phyloP scores from a whole-genome alignment of 2,797 vertebrate species.

The Lepus townsendii region DNA sequence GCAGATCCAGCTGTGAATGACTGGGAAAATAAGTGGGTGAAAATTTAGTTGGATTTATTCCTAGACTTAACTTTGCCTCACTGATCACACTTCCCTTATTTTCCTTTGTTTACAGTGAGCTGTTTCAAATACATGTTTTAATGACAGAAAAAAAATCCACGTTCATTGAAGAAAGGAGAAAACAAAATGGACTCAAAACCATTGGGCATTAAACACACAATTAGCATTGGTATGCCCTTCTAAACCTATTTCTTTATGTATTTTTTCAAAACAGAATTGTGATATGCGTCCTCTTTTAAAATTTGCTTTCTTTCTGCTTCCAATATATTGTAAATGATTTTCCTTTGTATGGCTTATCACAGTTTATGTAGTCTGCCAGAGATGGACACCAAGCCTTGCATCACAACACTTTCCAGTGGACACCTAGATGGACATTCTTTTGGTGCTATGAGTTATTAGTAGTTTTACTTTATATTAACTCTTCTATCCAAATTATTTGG shows the following conservation, averaged over 20 bases:
- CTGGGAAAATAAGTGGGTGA: background rate
- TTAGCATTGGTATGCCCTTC: background rate
- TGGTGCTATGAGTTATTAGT: background rate
- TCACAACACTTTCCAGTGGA: background rate
- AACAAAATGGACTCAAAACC: background rate
- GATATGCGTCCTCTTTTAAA: background rate
- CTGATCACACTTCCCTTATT: background rate
- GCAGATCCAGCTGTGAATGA: background rate
- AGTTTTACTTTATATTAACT: background rate
- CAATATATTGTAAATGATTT: background rate
- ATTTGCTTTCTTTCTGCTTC: background rate
- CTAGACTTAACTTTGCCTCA: background rate
- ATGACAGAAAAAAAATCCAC: background rate
- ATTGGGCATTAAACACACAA: background rate
- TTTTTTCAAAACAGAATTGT: background rate
- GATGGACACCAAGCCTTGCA: background rate
- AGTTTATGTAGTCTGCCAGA: background rate
- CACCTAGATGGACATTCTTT: background rate
- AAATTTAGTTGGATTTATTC: background rate
- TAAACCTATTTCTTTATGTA: background rate
- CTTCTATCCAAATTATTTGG: constrained; percentile 44
- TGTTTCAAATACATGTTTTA: background rate
- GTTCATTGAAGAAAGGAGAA: background rate
- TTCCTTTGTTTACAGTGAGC: background rate
- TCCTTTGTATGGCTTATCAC: background rate